Percentiles rank a stretch among this genome's conserved stretches.
Conservation (phyloP, 2,888 invertebrate genomes). For the Dryobotodes eremita region DNA sequence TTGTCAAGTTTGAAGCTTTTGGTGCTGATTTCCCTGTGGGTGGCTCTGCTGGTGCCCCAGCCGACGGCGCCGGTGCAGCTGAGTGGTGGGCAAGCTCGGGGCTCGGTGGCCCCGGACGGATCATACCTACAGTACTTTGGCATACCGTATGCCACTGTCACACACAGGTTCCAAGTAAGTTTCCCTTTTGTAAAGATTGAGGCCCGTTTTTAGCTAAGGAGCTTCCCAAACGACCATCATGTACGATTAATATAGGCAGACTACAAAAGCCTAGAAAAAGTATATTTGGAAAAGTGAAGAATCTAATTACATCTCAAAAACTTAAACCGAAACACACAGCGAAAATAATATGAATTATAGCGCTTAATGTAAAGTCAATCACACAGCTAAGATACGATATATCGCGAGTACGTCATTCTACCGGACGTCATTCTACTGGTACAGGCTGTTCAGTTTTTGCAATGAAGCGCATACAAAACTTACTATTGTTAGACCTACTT, state of each 20-base stretch:
- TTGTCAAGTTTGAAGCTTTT: conserved; percentile 74
- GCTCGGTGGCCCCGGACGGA: conserved; percentile 77
- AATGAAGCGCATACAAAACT: too few species aligned
- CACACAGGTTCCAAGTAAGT: conserved; percentile 80
- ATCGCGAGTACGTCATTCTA: too few species aligned
- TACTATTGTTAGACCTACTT: too few species aligned
- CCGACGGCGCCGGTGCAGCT: conserved; percentile 76
- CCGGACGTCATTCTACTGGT: too few species aligned
- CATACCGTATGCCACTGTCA: conserved; percentile 81
- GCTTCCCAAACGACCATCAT: background rate
- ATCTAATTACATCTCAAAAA: background rate
- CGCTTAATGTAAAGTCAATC: too few species aligned
- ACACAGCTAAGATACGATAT: too few species aligned
- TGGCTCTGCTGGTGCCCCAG: conserved; percentile 78
- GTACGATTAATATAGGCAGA: background rate
- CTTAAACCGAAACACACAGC: too few species aligned
- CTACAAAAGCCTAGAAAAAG: background rate
- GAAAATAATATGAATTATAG: too few species aligned
- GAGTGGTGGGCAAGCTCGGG: conserved; percentile 76
- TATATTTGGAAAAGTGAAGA: background rate
- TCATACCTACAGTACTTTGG: conserved; percentile 77
- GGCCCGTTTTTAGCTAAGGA: background rate
- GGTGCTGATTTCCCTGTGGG: conserved; percentile 82
- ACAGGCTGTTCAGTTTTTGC: too few species aligned
- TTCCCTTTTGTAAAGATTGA: background rate